A percentile compares a stretch with the other conserved stretches of the same genome.
Evolutionary conservation across 1,140 invertebrate species (phyloP).

Genomic region (Cecropterus lyciades): DNA sequence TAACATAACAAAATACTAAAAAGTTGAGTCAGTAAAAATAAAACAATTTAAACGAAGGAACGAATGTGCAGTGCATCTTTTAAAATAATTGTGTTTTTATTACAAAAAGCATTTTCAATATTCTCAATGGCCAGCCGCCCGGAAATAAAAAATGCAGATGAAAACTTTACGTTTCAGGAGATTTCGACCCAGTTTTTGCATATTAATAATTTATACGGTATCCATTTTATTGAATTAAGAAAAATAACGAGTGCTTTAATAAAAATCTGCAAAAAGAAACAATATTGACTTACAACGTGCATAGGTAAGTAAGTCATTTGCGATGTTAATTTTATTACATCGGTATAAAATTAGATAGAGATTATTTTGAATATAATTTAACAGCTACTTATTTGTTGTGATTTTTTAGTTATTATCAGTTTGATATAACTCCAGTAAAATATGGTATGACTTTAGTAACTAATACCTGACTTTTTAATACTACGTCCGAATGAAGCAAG

Average conservation of each 20-base stretch:
- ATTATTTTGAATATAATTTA: no score
- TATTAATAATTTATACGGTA: slow-evolving; percentile 21
- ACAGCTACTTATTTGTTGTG: no score
- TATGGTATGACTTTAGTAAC: no score
- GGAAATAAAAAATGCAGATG: slow-evolving; percentile 29
- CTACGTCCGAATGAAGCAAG: no score
- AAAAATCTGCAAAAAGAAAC: neutral
- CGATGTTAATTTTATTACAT: no score
- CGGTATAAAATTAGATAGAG: no score
- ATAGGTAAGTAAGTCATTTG: no score
- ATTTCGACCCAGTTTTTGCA: slow-evolving; percentile 24
- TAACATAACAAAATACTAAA: no score
- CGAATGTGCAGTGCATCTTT: neutral
- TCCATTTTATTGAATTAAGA: slow-evolving; percentile 3
- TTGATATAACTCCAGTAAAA: no score
- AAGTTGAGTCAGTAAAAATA: neutral
- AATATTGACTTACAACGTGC: no score
- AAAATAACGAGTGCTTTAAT: neutral
- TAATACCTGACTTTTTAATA: no score
- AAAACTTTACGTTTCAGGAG: slow-evolving; percentile 23
- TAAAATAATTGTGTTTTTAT: slow-evolving; percentile 23
- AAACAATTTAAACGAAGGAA: neutral
- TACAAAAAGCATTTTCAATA: slow-evolving; percentile 23
- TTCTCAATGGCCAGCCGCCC: slow-evolving; percentile 15
- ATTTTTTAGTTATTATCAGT: no score